Base-by-base conservation (phyloP, 2,797 vertebrate species). In the Nothura maculosa region DNA sequence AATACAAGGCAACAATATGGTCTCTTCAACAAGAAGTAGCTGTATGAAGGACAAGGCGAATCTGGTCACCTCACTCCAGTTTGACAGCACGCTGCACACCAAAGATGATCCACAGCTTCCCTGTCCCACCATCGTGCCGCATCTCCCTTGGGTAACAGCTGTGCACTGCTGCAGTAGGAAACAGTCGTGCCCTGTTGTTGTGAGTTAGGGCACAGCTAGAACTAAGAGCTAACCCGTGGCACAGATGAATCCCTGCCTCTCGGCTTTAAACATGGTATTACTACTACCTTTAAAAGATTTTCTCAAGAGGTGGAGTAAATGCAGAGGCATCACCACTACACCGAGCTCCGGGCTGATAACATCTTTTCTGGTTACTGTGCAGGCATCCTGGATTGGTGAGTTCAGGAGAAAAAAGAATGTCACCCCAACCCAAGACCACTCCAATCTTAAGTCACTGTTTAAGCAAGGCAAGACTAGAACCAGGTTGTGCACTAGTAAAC, bases 141-240 rank as follows among this genome's bases (percentile, higher is more conserved):
- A 84, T 79, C 87, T 95, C 76, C 85, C 34, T 69, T 87, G 74
- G 77, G 89, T 92, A 94, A 94, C 87, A 89, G 90, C 92, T 95
- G 91, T 93, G 92, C 28, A 70, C 80, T 95, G 93, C 80, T 96
- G 91, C 94, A 94, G 94, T 16, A 94, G 87, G 74, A 91, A 95
- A 96, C 91, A 96, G 93, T 93, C 90, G 48, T 87, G 61, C 77
- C 89, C 89, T 95, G 95, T 95, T 90, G 67, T 87, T 92, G 84
- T 50, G 90, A 92, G 89, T 89, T 93, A 92, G 63, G 77, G 90
- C 85, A 89, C 95, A 92, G 80, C 95, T 96, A 95, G 94, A 94
- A 93, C 89, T 95, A 96, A 96, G 90, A 89, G 57, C 89, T 85
- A 93, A 92, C 93, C 94, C 92, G 87, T 94, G 89, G 95, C 87